phyloP scores from a whole-genome alignment of 2,113 vertebrate genomes.

The Poecilia latipinna region DNA sequence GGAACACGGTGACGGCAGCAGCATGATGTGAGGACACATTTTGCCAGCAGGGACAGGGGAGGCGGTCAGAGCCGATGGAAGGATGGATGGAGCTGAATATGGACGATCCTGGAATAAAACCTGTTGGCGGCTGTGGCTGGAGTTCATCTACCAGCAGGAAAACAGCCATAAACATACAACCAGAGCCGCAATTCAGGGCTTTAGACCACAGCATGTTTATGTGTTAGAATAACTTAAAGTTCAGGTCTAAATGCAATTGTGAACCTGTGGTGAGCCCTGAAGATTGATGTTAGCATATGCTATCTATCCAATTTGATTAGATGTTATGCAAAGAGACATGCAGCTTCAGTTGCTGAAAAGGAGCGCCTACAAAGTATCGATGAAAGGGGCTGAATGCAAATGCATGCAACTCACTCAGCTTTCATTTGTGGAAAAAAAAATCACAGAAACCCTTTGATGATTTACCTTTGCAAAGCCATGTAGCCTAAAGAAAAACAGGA shows the following conservation, averaged over 20 bases:
- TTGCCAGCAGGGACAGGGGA: neutral
- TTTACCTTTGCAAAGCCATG: neutral
- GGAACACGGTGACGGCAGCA: neutral
- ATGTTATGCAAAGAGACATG: neutral
- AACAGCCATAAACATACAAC: neutral
- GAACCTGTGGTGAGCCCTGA: neutral
- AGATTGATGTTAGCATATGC: neutral
- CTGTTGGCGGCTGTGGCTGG: neutral
- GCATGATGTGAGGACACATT: neutral
- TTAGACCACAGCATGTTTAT: neutral
- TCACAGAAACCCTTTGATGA: neutral
- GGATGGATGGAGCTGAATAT: neutral
- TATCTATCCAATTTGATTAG: neutral
- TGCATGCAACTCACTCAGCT: neutral
- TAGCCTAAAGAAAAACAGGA: neutral
- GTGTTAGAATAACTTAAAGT: neutral
- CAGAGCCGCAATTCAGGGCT: neutral
- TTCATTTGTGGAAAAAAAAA: neutral
- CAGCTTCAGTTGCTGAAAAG: no score
- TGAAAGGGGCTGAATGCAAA: no score
- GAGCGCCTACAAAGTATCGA: no score
- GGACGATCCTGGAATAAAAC: neutral
- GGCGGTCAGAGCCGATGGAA: neutral
- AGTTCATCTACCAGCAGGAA: neutral
- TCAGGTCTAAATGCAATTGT: neutral